These are phyloP conservation scores for Nipponacmea schrenckii DNA, from an alignment of 2,888 invertebrate genomes.

Conservation along the genomic window DNA sequence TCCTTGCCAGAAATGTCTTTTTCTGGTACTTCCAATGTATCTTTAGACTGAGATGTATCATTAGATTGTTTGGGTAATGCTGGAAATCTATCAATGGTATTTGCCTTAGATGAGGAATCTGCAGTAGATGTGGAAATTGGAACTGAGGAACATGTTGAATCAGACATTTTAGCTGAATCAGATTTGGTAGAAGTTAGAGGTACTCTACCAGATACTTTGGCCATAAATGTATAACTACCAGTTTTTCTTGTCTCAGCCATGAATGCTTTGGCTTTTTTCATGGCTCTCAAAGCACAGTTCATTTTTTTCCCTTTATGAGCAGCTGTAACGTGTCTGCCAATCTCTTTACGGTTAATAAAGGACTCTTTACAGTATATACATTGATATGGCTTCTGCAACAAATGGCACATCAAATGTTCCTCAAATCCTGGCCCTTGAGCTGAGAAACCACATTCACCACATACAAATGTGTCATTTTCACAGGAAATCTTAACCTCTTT, in stretches of 20 bases:
- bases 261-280: constrained; percentile 32
- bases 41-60: too few species aligned
- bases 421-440: constrained; percentile 34
- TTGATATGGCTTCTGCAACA: constrained; percentile 35
- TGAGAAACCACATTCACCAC: constrained; percentile 33
- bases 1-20: background rate
- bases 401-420: constrained; percentile 40
- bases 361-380: constrained; percentile 39
- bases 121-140: too few species aligned
- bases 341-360: constrained; percentile 35
- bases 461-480: constrained; percentile 21
- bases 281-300: constrained; percentile 36
- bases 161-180: too few species aligned
- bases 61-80: too few species aligned
- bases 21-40: too few species aligned
- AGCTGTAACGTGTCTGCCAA: constrained; percentile 30
- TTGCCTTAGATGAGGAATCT: too few species aligned
- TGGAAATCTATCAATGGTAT: too few species aligned
- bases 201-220: constrained; percentile 32
- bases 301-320: constrained; percentile 35
- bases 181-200: background rate
- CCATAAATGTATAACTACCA: constrained; percentile 29
- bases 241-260: constrained; percentile 30
- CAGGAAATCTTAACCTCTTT: background rate
- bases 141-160: too few species aligned